Base-by-base conservation (phyloP, 2,797 vertebrate genomes). In the Takifugu rubripes region DNA sequence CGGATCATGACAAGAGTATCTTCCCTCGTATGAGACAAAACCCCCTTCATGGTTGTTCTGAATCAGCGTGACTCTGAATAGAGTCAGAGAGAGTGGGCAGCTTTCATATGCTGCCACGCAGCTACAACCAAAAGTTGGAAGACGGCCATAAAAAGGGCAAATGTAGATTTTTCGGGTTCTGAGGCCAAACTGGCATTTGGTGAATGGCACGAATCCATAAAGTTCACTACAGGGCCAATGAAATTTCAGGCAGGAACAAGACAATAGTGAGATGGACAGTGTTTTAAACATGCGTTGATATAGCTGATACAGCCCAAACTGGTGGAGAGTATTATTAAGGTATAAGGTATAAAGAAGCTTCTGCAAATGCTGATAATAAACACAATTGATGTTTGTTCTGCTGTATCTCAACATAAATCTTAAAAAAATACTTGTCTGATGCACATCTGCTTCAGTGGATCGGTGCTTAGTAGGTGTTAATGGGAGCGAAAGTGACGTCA, bases 11-110 rank as follows among this genome's bases (percentile, higher is more conserved):
- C 89, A 92, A 87, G 82, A 82, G 84, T 90, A 80, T 89, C 86
- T 87, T 90, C 86, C 90, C 88, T 91, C 74, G 90, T 92, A 93
- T 92, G 90, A 92, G 89, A 92, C 90, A 91, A 91, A 90, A 87
- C 88, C 90, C 90, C 91, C 81, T 78, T 86, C 80, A 83, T 84
- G 78, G 66, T 77, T 77, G 64, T 68, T 80, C 81, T 79, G 82
- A 85, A 83, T 40, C 36, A 40, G 36, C 36, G 36, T 14, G 36
- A 87, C 64, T 69, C 75, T 64, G 75, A 77, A 69, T 78, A 71
- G 76, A 79, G 82, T 70, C 78, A 64, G 68, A 71, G 68, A 85
- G 82, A 85, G 72, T 74, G 81, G 77, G 57, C 52, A 65, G 65
- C 78, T 82, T 69, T 78, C 40, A 21, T 66, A 1, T 11, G 8